Evolutionary conservation across 1,140 invertebrate species (phyloP).

Genomic region (Trichonephila clavipes): DNA sequence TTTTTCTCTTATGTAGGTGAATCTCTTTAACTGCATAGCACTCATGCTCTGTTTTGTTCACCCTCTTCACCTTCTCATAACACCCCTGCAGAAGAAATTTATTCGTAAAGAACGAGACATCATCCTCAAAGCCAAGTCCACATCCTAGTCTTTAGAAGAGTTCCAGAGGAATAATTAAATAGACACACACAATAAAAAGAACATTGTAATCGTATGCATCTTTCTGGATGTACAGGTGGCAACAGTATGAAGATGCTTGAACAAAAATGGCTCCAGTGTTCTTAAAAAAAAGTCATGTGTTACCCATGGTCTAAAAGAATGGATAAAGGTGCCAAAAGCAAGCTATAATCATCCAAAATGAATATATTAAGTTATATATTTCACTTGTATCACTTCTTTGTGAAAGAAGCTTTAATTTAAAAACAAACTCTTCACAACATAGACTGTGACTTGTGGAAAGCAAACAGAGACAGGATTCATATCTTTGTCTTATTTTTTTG

Average conservation of each 20-base stretch:
- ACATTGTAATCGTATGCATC: not conserved
- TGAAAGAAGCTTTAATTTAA: not conserved
- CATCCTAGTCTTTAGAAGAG: slow-evolving; percentile 48
- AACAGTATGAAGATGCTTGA: not conserved
- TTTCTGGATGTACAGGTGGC: not conserved
- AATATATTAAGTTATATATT: too few relatives aligned
- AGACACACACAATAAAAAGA: not conserved
- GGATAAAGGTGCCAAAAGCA: slow-evolving; percentile 18
- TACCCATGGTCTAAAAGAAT: not conserved
- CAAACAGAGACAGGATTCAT: not conserved
- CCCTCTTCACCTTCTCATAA: slow-evolving; percentile 74
- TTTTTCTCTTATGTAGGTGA: slow-evolving; percentile 58
- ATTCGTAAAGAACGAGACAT: slow-evolving; percentile 69
- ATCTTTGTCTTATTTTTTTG: not conserved
- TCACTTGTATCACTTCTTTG: not conserved
- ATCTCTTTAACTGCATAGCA: slow-evolving; percentile 61
- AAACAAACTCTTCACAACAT: not conserved
- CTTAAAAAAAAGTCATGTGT: not conserved
- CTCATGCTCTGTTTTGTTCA: slow-evolving; percentile 70
- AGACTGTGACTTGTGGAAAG: not conserved
- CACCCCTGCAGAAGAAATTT: slow-evolving; percentile 70
- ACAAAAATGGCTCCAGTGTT: not conserved
- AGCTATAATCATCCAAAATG: not conserved
- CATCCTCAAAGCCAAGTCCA: slow-evolving; percentile 48
- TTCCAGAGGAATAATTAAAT: not conserved